These are phyloP conservation scores for Paraescarpia echinospica DNA, from an alignment of 1,140 invertebrate species.

Conservation along the genomic window DNA sequence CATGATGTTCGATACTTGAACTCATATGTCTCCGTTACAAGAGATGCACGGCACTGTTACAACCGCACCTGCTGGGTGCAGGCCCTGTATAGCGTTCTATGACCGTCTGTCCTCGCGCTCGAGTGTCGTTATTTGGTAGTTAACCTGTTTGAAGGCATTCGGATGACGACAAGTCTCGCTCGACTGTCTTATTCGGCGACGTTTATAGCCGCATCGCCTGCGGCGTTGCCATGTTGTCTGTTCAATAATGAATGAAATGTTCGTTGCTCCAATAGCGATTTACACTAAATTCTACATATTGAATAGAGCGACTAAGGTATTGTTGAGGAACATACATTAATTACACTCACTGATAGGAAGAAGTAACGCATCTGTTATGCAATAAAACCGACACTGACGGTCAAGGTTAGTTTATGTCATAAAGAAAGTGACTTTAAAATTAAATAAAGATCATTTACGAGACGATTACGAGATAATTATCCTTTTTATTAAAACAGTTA, in stretches of 20 bases:
- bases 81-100: background rate
- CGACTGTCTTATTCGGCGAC: background rate
- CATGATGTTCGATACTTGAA: background rate
- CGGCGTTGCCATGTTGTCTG: background rate
- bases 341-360: background rate
- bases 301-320: background rate
- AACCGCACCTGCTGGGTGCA: background rate
- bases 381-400: no score
- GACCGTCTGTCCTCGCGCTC: background rate
- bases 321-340: background rate
- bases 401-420: no score
- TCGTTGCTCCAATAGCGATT: background rate
- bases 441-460: no score
- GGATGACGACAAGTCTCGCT: background rate
- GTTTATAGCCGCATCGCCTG: background rate
- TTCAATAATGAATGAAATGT: background rate
- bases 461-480: no score
- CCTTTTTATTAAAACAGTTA: background rate
- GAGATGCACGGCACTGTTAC: background rate
- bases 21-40: background rate
- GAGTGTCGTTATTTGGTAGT: background rate
- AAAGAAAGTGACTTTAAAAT: background rate
- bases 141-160: background rate
- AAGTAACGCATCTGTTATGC: background rate
- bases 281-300: background rate